phyloP scores from a whole-genome alignment of 1,140 invertebrate genomes.

The Proctacanthus coquilletti region DNA sequence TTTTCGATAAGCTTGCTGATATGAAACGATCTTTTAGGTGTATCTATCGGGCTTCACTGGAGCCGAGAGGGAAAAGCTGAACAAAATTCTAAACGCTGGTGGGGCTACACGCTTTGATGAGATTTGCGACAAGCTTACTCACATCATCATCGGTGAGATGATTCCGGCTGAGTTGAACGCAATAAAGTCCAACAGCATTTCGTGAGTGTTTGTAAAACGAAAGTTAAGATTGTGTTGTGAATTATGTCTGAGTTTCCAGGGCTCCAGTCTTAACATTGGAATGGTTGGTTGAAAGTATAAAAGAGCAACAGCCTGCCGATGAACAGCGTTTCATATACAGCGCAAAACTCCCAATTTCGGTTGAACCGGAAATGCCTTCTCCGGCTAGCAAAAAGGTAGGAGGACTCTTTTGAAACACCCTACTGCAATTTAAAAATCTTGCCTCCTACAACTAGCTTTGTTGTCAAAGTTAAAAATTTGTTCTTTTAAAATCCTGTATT shows the following conservation, averaged over 20 bases:
- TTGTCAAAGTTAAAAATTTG: too few species aligned
- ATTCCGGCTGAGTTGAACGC: conserved; percentile 12
- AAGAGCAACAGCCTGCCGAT: conserved; percentile 36
- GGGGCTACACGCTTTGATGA: conserved; percentile 66
- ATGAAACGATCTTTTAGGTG: conserved; percentile 37
- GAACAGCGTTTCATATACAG: conserved; percentile 38
- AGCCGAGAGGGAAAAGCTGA: conserved; percentile 53
- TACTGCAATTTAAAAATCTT: not conserved
- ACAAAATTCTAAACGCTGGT: conserved; percentile 58
- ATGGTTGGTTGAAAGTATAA: conserved; percentile 62
- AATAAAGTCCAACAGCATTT: too few species aligned
- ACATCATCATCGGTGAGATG: conserved; percentile 55
- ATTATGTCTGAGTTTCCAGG: conserved; percentile 27
- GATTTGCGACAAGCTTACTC: conserved; percentile 59
- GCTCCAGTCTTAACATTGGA: conserved; percentile 47
- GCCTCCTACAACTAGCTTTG: too few species aligned
- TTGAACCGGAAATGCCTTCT: conserved; percentile 33
- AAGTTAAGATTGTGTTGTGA: too few species aligned
- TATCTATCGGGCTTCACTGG: conserved; percentile 48
- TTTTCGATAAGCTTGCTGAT: conserved; percentile 6
- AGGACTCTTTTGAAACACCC: not conserved
- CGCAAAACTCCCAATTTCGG: conserved; percentile 16
- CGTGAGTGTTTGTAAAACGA: too few species aligned
- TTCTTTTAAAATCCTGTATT: too few species aligned
- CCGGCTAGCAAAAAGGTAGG: conserved; percentile 37